Percentiles rank a stretch among this genome's conserved stretches.
phyloP scores from a whole-genome alignment of 2,113 vertebrate species.

The Sclerurus mexicanus region DNA sequence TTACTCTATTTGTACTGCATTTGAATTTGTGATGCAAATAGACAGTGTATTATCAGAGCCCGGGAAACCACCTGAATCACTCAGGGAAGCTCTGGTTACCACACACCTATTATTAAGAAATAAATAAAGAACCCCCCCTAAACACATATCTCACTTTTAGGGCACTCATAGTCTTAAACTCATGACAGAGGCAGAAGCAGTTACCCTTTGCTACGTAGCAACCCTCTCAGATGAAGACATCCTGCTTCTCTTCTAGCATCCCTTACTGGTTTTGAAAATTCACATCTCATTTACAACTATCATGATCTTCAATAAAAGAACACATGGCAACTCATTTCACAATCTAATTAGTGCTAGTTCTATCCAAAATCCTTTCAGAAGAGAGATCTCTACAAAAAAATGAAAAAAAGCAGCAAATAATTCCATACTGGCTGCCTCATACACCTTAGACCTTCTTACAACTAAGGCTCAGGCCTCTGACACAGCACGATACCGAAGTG shows the following conservation, averaged over 20 bases:
- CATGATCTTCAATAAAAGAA: not conserved
- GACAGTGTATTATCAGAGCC: not conserved
- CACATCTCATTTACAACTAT: not conserved
- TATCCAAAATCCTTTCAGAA: not conserved
- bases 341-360: not conserved
- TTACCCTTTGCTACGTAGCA: not conserved
- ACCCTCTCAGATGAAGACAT: not conserved
- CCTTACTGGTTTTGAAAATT: not conserved
- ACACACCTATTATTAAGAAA: not conserved
- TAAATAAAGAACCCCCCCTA: not conserved
- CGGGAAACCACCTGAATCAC: not conserved
- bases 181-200: not conserved
- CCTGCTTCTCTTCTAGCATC: not conserved
- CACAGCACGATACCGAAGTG: not conserved
- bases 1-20: not conserved
- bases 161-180: not conserved
- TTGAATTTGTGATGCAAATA: slow-evolving; percentile 31
- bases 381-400: not conserved
- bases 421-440: not conserved
- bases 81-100: not conserved
- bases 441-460: not conserved
- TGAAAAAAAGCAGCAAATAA: not conserved
- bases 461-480: not conserved
- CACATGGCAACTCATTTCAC: not conserved
- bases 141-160: not conserved